Percentiles rank a stretch among this genome's conserved stretches.
Evolutionary conservation across 2,113 vertebrate genomes (phyloP).

Genomic region (Microcebus ravelobensis): DNA sequence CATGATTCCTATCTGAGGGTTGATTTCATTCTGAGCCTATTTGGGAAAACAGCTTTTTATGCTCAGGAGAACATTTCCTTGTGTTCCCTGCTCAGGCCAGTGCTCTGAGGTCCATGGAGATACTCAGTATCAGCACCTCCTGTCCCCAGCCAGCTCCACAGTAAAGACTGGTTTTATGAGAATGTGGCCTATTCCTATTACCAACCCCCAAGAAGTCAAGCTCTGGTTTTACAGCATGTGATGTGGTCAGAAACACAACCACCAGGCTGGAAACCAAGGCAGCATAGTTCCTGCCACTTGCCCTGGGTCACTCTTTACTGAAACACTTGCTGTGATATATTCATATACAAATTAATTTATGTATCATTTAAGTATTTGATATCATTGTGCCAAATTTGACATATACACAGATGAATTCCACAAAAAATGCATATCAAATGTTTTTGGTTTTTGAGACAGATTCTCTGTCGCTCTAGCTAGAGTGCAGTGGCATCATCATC

Average conservation of each 20-base stretch:
- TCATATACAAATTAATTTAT: background rate
- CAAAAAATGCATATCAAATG: background rate
- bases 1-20: background rate
- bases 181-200: background rate
- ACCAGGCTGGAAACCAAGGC: background rate
- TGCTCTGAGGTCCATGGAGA: background rate
- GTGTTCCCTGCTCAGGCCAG: background rate
- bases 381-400: background rate
- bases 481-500: too few relatives aligned
- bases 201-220: background rate
- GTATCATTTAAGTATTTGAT: background rate
- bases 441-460: too few relatives aligned
- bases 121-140: background rate
- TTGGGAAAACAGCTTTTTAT: background rate
- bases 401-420: background rate
- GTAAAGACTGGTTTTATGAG: background rate
- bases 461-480: too few relatives aligned
- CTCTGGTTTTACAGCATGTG: background rate
- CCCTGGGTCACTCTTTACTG: background rate
- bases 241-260: background rate
- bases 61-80: background rate
- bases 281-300: rapidly evolving
- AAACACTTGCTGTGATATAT: background rate
- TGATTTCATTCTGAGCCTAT: background rate
- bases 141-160: background rate